These are phyloP conservation scores for Oncorhynchus nerka DNA, from an alignment of 2,113 vertebrate genomes.

Conservation along the genomic window DNA sequence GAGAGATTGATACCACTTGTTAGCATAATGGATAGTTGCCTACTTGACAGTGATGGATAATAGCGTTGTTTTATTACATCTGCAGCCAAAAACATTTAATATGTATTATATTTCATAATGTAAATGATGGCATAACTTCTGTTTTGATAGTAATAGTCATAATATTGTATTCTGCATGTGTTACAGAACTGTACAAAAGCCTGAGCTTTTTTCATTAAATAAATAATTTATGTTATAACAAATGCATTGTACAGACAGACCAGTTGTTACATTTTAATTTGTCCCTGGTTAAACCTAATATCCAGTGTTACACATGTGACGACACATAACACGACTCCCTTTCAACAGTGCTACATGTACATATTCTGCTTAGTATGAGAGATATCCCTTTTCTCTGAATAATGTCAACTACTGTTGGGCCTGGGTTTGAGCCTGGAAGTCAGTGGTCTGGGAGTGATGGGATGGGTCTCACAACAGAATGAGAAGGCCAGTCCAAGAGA, in stretches of 20 bases:
- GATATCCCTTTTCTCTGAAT: too few species aligned
- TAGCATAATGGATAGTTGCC: neutral
- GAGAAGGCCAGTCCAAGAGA: neutral
- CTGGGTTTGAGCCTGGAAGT: neutral
- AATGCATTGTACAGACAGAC: constrained; percentile 31
- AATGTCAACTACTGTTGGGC: neutral
- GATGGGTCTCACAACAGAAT: neutral
- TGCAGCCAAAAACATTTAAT: too few species aligned
- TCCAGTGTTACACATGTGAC: constrained; percentile 12
- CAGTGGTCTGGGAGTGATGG: neutral
- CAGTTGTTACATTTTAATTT: constrained; percentile 24
- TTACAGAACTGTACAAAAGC: constrained; percentile 19
- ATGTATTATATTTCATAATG: too few species aligned
- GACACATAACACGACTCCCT: neutral
- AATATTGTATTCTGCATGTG: neutral
- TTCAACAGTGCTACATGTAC: neutral
- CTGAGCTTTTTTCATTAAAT: constrained; percentile 48
- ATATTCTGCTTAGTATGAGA: neutral
- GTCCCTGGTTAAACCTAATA: constrained; percentile 3
- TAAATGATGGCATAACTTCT: neutral
- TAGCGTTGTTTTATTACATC: neutral
- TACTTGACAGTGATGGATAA: neutral
- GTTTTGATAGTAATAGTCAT: neutral
- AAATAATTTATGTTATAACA: constrained; percentile 66
- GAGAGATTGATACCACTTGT: neutral